phyloP scores from a whole-genome alignment of 2,888 invertebrate species.

The Dioctria rufipes region DNA sequence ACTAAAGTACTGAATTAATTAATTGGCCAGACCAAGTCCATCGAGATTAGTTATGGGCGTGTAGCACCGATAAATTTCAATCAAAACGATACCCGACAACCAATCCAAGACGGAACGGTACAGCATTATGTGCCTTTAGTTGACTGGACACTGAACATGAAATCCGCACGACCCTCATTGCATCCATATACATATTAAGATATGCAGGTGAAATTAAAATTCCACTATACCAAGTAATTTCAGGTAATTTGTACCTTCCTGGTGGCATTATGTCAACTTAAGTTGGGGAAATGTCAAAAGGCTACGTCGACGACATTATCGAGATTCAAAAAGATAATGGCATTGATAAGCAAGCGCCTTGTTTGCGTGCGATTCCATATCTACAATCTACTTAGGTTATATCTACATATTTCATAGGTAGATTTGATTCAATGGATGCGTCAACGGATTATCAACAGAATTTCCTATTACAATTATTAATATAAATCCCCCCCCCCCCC shows the following conservation, averaged over 20 bases:
- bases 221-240: slow-evolving; percentile 18
- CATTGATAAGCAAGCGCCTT: slow-evolving; percentile 17
- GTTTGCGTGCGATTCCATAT: no score
- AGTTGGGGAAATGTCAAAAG: slow-evolving; percentile 14
- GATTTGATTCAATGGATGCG: no score
- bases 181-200: background rate
- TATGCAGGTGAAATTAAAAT: background rate
- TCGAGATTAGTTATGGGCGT: slow-evolving; percentile 26
- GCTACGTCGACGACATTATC: slow-evolving; percentile 1
- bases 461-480: no score
- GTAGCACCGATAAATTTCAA: slow-evolving; percentile 1
- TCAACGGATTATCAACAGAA: no score
- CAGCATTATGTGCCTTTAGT: background rate
- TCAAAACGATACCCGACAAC: slow-evolving; percentile 2
- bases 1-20: slow-evolving; percentile 16
- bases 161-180: slow-evolving; percentile 22
- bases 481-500: no score
- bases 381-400: no score
- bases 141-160: slow-evolving; percentile 21
- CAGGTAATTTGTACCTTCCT: slow-evolving; percentile 33
- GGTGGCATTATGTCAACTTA: background rate
- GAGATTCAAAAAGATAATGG: background rate
- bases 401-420: no score
- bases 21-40: slow-evolving; percentile 8
- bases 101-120: background rate